Evolutionary conservation across 2,797 vertebrate genomes (phyloP), one percentile per base, ranked within the genome.

Genomic region (Halcyon badia): DNA sequence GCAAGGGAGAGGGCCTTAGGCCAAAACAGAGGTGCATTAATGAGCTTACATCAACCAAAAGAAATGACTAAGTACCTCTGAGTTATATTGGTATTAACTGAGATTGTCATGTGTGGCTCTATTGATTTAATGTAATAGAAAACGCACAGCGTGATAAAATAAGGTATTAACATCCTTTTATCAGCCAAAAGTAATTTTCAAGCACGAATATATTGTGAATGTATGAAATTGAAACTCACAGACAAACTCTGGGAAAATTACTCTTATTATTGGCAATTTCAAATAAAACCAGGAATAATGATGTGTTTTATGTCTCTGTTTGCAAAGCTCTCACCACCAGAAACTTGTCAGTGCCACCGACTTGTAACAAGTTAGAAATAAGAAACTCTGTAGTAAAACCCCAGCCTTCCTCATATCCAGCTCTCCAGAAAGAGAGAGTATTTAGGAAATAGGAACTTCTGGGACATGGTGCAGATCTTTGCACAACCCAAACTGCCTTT

Each of bases 111-210:
- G 58, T 84, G 88, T 52, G 60, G 68, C 33, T 83, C 46, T 72
- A 80, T 80, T 72, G 83, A 90, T 93, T 96, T 87, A 87, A 95
- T 65, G 51, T 90, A 76, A 95, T 71, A 77, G 73, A 96, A 95
- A 96, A 95, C 88, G 58, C 30, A 82, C 22, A 5, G 46, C 1
- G 0, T 78, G 72, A 96, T 97, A 94, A 96, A 96, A 91, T 81
- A 81, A 89, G 81, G 42, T 61, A 91, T 96, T 95, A 96, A 69
- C 44, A 64, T 94, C 35, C 31, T 86, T 95, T 94, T 94, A 88
- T 92, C 58, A 90, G 80, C 78, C 79, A 80, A 75, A 95, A 92
- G 78, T 93, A 79, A 94, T 94, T 95, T 91, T 83, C 56, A 86
- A 83, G 87, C 70, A 57, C 94, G 89, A 95, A 87, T 91, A 73